phyloP scores from a whole-genome alignment of 1,140 invertebrate genomes.

The Ephestia elutella region DNA sequence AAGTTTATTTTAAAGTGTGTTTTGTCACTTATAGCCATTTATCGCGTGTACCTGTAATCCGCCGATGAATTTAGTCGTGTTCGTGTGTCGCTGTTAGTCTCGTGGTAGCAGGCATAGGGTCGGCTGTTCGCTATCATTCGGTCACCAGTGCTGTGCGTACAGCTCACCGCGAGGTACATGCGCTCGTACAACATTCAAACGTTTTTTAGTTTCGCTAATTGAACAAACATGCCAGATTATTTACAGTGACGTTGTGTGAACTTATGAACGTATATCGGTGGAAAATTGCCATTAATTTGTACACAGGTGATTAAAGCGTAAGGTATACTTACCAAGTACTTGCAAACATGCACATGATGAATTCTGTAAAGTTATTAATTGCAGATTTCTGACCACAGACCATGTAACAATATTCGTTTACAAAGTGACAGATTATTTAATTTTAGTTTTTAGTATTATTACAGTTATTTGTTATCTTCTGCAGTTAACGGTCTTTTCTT shows the following conservation, averaged over 20 bases:
- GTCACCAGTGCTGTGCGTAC: slow-evolving; percentile 59
- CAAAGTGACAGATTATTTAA: background rate
- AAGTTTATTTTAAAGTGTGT: no score
- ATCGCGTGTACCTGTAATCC: background rate
- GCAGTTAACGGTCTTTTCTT: background rate
- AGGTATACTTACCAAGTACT: slow-evolving; percentile 15
- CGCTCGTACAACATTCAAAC: slow-evolving; percentile 24
- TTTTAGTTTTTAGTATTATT: background rate
- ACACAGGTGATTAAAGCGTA: slow-evolving; percentile 49
- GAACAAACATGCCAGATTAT: slow-evolving; percentile 46
- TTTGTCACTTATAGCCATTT: background rate
- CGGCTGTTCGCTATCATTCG: slow-evolving; percentile 63
- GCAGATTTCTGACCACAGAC: background rate
- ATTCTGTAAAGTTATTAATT: slow-evolving; percentile 13
- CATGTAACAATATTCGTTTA: background rate
- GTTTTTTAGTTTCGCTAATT: slow-evolving; percentile 38
- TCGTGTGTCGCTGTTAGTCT: slow-evolving; percentile 31
- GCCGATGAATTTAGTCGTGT: background rate
- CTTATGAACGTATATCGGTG: slow-evolving; percentile 44
- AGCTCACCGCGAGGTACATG: slow-evolving; percentile 53
- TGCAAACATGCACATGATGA: background rate
- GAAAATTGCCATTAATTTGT: slow-evolving; percentile 39
- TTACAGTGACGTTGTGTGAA: slow-evolving; percentile 59
- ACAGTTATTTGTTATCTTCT: background rate
- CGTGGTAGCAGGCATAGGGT: slow-evolving; percentile 58